Base-by-base conservation (phyloP, 2,797 vertebrate genomes). In the Chloroceryle inda region DNA sequence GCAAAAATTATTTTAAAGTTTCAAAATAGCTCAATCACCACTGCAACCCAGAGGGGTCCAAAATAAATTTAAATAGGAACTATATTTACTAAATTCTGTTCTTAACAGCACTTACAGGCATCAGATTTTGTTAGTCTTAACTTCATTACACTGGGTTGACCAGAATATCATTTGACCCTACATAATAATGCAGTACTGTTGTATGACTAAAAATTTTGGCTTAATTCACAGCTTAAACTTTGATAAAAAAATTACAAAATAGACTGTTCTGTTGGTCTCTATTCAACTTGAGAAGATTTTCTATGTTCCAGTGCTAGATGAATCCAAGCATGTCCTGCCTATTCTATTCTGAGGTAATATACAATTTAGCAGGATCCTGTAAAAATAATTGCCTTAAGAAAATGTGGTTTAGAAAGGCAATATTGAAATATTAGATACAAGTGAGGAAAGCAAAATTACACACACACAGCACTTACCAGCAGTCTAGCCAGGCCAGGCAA, bases 401-500 rank as follows among this genome's bases (percentile, higher is more conserved):
- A 90, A 90, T 24, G 44, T 31, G 31, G 45, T 88, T 89, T 80
- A 91, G 61, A 72, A 96, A 92, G 88, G 95, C 85, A 91, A 68
- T 77, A 64, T 2, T 88, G 77, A 89, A 92, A 61, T 82, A 80
- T 9, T 35, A 45, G 49, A 85, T 61, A 74, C 12, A 87, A 87
- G 86, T 4, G 33, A 96, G 85, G 61, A 93, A 93, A 94, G 40
- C 45, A 89, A 83, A 80, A 80, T 73, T 55, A 74, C 42, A 95
- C 0, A 0, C 56, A 79, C 38, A 78, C 35, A 82, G 75, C 90
- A 91, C 92, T 97, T 96, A 95, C 77, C 95, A 92, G 92, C 59
- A 90, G 89, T 89, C 88, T 92, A 85, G 85, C 68, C 94, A 96
- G 95, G 93, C 74, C 93, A 95, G 56, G 52, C 61, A 91, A 94